Evolutionary conservation across 2,113 vertebrate species (phyloP).

Genomic region (Phaethornis superciliosus): DNA sequence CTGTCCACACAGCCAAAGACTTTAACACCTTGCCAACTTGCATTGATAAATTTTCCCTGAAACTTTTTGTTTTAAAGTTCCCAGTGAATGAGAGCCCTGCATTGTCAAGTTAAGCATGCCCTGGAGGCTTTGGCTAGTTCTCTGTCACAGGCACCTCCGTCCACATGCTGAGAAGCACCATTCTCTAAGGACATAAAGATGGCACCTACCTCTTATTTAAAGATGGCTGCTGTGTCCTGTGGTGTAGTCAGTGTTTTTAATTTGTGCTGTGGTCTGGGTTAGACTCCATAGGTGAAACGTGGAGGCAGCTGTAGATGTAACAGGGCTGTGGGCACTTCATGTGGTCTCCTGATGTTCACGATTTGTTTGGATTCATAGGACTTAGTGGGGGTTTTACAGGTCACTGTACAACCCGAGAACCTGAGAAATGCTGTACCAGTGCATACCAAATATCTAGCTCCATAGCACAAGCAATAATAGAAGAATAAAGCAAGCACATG

Average conservation of each 20-base stretch:
- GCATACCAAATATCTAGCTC: background rate
- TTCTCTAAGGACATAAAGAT: background rate
- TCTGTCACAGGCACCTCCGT: background rate
- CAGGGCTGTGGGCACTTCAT: background rate
- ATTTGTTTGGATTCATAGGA: background rate
- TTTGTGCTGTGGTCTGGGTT: background rate
- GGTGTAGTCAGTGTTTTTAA: background rate
- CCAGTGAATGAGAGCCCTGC: background rate
- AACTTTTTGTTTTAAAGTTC: background rate
- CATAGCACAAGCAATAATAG: background rate
- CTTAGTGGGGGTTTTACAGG: background rate
- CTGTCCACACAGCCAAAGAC: fast-evolving
- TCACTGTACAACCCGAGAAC: background rate
- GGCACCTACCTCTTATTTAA: background rate
- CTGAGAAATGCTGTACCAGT: background rate
- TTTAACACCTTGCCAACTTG: background rate
- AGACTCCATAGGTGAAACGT: background rate
- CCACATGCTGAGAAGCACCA: background rate
- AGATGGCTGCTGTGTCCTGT: background rate
- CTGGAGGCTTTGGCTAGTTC: background rate
- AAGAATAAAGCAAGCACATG: fast-evolving
- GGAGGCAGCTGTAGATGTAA: background rate
- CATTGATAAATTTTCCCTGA: background rate
- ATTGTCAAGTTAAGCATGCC: background rate
- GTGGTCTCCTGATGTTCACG: background rate